Conservation (phyloP, 2,888 invertebrate species). For the Coleophora flavipennella region DNA sequence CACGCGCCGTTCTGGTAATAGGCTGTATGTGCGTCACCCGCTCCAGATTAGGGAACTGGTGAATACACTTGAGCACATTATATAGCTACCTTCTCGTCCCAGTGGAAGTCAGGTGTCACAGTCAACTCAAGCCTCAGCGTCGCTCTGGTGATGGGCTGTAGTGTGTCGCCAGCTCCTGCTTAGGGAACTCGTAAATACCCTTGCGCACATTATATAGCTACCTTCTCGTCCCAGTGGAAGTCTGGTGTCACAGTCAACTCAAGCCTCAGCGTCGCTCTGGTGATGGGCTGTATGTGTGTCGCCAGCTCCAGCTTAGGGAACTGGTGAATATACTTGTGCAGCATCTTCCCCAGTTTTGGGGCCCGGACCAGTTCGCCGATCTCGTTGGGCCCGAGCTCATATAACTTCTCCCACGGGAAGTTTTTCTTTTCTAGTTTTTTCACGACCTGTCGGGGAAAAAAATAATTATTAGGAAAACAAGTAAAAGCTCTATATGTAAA, state of each 20-base stretch:
- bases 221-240: slow-evolving; percentile 99
- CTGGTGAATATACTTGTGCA: slow-evolving; percentile 97
- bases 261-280: slow-evolving; percentile 91
- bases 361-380: slow-evolving; percentile 92
- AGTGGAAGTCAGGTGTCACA: slow-evolving; percentile 51
- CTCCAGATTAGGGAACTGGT: too few relatives aligned
- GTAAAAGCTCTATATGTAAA: too few relatives aligned
- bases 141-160: neutral
- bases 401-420: slow-evolving; percentile 94
- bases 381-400: slow-evolving; percentile 97
- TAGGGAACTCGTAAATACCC: too few relatives aligned
- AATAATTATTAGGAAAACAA: too few relatives aligned
- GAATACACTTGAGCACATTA: too few relatives aligned
- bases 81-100: too few relatives aligned
- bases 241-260: slow-evolving; percentile 98
- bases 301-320: slow-evolving; percentile 96
- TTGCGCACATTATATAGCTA: too few relatives aligned
- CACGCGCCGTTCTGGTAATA: neutral
- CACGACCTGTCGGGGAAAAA: slow-evolving; percentile 61
- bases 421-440: slow-evolving; percentile 99
- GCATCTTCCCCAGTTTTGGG: slow-evolving; percentile 92
- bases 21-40: too few relatives aligned
- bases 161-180: too few relatives aligned
- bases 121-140: slow-evolving; percentile 97
- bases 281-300: slow-evolving; percentile 98